Base-by-base conservation (phyloP, 2,888 invertebrate genomes). In the Anoplius nigerrimus region DNA sequence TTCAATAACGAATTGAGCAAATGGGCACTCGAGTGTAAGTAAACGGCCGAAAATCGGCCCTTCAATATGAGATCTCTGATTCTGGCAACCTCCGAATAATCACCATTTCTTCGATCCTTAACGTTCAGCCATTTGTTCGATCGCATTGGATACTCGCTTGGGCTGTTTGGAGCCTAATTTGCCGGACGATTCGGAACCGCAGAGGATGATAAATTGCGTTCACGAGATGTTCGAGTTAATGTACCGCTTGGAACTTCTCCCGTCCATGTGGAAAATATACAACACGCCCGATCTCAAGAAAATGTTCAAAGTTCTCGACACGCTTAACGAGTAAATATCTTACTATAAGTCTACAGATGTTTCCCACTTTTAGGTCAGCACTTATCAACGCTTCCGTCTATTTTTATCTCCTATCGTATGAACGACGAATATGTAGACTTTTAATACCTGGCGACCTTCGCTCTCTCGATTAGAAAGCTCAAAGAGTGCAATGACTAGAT, bases 11-110 rank as follows among this genome's bases (percentile, higher is more conserved):
- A 95, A 87, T 91, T 95, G 66, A 93, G 93, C 88, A 94, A 94
- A 90, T 95, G 95, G 95, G 93, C 94, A 20, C 90, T 95, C 67
- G 95, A 95, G 90, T 95, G 95, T 94, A 91, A 92, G 93, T 92
- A 85, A 20, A 43, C 8, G 11, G 16, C 3, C n/a, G 11, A 15
- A n/a, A n/a, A n/a, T n/a, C 13, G 22, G 16, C 6, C 6, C 13
- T 15, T 58, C 15, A 3, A 55, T 43, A 46, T 46, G 60, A n/a
- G 62, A 46, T 66, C 46, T 62, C 16, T 2, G 11, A 2, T 27
- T 27, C 6, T 27, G 27, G 6, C n/a, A 5, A 46, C 22, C 5
- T 34, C 15, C 11, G 45, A 55, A 34, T 42, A 53, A 48, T 53
- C 18, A 58, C 43, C 68, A 34, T 70, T 11, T 42, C 16, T 15